Conservation (phyloP, 1,140 invertebrate species). For the Pseudomyrmex gracilis region DNA sequence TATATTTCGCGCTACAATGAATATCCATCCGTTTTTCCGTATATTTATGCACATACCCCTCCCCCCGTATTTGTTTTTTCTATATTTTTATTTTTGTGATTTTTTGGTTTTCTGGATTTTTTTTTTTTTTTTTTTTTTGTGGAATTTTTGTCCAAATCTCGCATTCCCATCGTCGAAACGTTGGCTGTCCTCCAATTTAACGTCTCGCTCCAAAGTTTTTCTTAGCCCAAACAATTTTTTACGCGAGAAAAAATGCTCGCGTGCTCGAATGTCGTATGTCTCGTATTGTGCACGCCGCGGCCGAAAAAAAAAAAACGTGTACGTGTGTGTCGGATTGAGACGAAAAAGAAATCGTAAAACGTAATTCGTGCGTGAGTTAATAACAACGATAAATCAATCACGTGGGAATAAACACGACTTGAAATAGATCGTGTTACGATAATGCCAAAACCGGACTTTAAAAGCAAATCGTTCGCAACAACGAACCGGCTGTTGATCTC, state of each 20-base stretch:
- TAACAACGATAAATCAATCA: conserved; percentile 49
- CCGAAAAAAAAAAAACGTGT: too few relatives aligned
- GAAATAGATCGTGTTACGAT: conserved; percentile 45
- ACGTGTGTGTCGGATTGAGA: neutral
- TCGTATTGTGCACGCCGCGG: neutral
- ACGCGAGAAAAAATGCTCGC: neutral
- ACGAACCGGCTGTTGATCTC: conserved; percentile 26
- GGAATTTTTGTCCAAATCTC: neutral
- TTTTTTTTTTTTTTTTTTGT: conserved; percentile 26
- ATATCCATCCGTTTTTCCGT: neutral
- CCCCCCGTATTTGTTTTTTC: conserved; percentile 14
- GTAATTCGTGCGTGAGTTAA: neutral
- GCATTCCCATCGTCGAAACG: neutral
- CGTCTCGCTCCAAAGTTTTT: neutral
- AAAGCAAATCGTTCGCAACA: conserved; percentile 37
- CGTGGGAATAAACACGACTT: conserved; percentile 29
- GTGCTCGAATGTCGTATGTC: neutral
- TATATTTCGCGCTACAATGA: conserved; percentile 33
- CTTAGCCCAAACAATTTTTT: neutral
- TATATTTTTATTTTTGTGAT: conserved; percentile 23
- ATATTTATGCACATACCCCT: neutral
- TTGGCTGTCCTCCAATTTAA: conserved; percentile 2
- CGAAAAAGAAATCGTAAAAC: conserved; percentile 1
- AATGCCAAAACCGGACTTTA: conserved; percentile 36
- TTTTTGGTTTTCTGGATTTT: too few relatives aligned